phyloP scores from a whole-genome alignment of 30 jellyfish, hydroid and myxozoan species.

The Pelagia noctiluca region DNA sequence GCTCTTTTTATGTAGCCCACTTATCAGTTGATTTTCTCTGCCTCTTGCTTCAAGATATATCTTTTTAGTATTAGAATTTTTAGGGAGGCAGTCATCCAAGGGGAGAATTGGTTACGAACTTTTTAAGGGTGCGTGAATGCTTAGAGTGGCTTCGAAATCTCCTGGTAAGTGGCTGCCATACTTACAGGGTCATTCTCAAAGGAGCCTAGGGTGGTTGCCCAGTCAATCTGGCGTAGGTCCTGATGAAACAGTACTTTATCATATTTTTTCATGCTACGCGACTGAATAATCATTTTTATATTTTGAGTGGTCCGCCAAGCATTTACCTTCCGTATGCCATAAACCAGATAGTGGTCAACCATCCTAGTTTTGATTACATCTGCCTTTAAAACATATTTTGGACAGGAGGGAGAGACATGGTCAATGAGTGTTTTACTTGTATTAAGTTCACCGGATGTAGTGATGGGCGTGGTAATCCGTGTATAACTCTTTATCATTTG shows the following conservation, averaged over 20 bases:
- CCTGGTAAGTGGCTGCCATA: conserved; percentile 35
- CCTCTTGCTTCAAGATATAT: no score
- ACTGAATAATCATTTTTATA: not conserved
- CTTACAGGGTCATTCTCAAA: conserved; percentile 3
- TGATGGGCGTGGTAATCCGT: not conserved
- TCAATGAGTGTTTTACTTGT: conserved; percentile 16
- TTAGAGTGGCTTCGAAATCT: no score
- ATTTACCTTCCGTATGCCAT: not conserved
- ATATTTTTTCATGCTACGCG: conserved; percentile 24
- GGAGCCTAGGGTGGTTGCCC: conserved; percentile 51
- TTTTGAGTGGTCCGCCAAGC: not conserved
- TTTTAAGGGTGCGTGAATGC: no score
- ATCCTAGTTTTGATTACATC: not conserved
- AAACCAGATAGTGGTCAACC: no score
- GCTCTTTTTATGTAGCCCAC: no score
- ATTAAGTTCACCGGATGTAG: not conserved
- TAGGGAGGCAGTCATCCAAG: no score
- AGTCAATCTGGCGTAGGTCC: conserved; percentile 23
- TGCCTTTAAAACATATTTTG: not conserved
- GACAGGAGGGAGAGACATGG: conserved; percentile 22
- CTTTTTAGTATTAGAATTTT: no score
- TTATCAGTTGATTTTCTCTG: no score
- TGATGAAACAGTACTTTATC: conserved; percentile 35
- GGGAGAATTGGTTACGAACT: no score
- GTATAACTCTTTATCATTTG: conserved; percentile 13